Percentiles rank a stretch among this genome's conserved stretches.
phyloP scores from a whole-genome alignment of 2,888 invertebrate species.

The Trissolcus japonicus region DNA sequence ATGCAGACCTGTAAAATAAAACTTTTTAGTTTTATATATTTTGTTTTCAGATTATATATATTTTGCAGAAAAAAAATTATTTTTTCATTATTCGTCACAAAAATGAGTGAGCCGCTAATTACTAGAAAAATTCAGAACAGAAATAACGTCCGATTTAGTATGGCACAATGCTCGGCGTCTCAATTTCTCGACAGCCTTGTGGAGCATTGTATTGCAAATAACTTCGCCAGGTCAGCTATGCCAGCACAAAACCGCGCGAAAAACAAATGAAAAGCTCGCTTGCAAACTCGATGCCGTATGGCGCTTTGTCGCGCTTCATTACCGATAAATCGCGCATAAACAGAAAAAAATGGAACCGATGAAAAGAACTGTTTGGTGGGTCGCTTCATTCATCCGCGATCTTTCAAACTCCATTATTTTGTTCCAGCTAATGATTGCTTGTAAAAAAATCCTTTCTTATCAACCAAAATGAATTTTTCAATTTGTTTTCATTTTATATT shows the following conservation, averaged over 20 bases:
- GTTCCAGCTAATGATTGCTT: constrained; percentile 13
- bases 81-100: constrained; percentile 25
- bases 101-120: constrained; percentile 40
- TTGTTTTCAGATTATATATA: no score
- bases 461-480: neutral
- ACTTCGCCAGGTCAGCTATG: constrained; percentile 42
- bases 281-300: constrained; percentile 33
- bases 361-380: constrained; percentile 40
- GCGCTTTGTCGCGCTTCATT: constrained; percentile 49
- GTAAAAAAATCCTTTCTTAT: neutral
- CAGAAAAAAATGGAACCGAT: constrained; percentile 14
- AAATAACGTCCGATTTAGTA: constrained; percentile 50
- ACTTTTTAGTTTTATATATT: no score
- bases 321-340: constrained; percentile 47
- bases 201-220: constrained; percentile 50
- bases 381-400: constrained; percentile 35
- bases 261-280: constrained; percentile 41
- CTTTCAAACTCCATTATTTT: constrained; percentile 25
- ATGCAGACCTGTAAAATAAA: neutral
- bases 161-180: constrained; percentile 32
- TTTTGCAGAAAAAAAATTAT: no score
- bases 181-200: constrained; percentile 40
- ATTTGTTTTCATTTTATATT: no score
- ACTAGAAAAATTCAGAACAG: constrained; percentile 32
- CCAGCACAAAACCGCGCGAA: constrained; percentile 39